A percentile compares a stretch with the other conserved stretches of the same genome.
Evolutionary conservation across 2,113 vertebrate genomes (phyloP).

Genomic region (Mobula birostris): DNA sequence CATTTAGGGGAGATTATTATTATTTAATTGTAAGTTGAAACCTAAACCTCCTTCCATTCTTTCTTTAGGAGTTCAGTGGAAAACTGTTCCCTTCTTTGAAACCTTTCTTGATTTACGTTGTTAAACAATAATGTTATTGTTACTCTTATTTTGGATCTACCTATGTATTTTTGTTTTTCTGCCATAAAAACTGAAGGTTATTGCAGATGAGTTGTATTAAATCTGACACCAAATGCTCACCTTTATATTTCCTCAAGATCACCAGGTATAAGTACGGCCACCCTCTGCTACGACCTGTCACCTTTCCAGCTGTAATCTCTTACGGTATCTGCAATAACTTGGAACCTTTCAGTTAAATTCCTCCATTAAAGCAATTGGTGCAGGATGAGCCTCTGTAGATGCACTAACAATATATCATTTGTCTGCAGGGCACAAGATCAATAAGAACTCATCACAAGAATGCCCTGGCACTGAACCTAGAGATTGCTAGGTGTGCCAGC

Average conservation of each 20-base stretch:
- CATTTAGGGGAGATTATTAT: background rate
- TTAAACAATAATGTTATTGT: background rate
- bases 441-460: conserved; percentile 57
- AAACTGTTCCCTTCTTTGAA: background rate
- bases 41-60: no score
- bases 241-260: background rate
- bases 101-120: background rate
- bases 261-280: background rate
- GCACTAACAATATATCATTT: conserved; percentile 40
- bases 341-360: background rate
- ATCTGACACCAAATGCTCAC: background rate
- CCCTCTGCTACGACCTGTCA: no score
- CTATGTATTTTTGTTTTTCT: conserved; percentile 42
- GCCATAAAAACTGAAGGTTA: conserved; percentile 48
- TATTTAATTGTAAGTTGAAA: background rate
- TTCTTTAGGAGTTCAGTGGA: background rate
- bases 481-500: conserved; percentile 56
- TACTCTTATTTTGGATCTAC: background rate
- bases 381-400: conserved; percentile 45
- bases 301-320: no score
- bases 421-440: conserved; percentile 54
- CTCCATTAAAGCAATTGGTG: conserved; percentile 41
- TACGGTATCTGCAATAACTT: background rate
- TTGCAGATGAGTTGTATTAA: conserved; percentile 44
- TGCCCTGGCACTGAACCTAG: conserved; percentile 63